phyloP scores from a whole-genome alignment of 2,888 invertebrate genomes.

The Nowickia ferox region DNA sequence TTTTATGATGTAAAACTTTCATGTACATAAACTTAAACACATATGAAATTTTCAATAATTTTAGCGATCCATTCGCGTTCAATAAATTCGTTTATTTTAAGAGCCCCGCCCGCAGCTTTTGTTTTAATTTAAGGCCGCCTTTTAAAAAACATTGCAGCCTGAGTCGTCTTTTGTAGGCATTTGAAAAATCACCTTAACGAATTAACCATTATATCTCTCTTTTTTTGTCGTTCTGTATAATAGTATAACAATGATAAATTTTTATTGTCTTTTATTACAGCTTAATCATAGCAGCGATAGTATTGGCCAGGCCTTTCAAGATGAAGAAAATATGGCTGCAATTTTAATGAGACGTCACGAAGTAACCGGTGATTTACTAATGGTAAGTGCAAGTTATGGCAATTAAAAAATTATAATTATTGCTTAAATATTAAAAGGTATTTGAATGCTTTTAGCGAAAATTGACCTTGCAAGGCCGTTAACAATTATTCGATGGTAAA shows the following conservation, averaged over 20 bases:
- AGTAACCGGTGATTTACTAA: slow-evolving; percentile 90
- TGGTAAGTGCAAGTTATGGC: slow-evolving; percentile 86
- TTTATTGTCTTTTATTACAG: slow-evolving; percentile 82
- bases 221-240: not conserved
- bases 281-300: slow-evolving; percentile 84
- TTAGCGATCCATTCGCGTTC: not conserved
- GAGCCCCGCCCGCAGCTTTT: not conserved
- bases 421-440: slow-evolving; percentile 44
- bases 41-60: too few relatives aligned
- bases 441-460: slow-evolving; percentile 15
- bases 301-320: slow-evolving; percentile 94
- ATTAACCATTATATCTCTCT: not conserved
- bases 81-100: not conserved
- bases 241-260: not conserved
- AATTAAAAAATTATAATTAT: slow-evolving; percentile 17
- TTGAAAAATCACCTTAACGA: not conserved
- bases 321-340: slow-evolving; percentile 93
- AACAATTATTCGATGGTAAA: slow-evolving; percentile 49
- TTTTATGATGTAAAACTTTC: not conserved
- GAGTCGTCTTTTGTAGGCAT: slow-evolving; percentile 25
- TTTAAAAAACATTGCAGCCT: slow-evolving; percentile 2
- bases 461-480: slow-evolving; percentile 68
- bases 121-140: not conserved
- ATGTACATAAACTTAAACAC: not conserved
- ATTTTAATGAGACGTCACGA: slow-evolving; percentile 92